Conservation (phyloP, 2,113 vertebrate species). For the Otolemur garnettii region DNA sequence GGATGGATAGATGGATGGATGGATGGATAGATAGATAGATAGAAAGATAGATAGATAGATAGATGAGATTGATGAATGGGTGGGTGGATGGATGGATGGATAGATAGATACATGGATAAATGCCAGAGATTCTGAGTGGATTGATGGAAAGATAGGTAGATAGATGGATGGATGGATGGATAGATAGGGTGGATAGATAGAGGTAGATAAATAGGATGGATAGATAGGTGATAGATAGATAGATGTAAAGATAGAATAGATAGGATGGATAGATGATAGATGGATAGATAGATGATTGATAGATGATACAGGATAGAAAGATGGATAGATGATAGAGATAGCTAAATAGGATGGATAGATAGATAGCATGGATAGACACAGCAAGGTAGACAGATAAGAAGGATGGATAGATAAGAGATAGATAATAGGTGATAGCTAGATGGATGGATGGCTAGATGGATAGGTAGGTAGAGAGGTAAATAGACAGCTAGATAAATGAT, state of each 20-base stretch:
- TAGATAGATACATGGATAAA: background rate
- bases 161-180: background rate
- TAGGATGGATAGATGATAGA: background rate
- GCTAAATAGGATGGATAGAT: too few species aligned
- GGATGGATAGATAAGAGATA: too few species aligned
- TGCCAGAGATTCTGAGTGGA: too few species aligned
- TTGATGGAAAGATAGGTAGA: too few species aligned
- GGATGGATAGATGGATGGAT: too few species aligned
- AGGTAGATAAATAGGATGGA: too few species aligned
- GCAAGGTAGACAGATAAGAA: too few species aligned
- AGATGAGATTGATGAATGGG: too few species aligned
- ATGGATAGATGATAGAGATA: too few species aligned
- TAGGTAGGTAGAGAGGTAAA: background rate
- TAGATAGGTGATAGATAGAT: background rate
- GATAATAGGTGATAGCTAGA: background rate
- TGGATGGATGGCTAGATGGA: background rate
- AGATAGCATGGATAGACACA: background rate
- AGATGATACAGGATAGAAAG: background rate
- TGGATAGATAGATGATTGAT: background rate
- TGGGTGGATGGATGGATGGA: accelerated
- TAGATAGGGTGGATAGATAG: too few species aligned
- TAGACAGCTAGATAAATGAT: background rate
- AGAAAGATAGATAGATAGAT: background rate
- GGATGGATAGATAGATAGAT: background rate
- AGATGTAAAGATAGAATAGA: background rate